phyloP scores from a whole-genome alignment of 2,888 invertebrate species.

The Philaethria dido region DNA sequence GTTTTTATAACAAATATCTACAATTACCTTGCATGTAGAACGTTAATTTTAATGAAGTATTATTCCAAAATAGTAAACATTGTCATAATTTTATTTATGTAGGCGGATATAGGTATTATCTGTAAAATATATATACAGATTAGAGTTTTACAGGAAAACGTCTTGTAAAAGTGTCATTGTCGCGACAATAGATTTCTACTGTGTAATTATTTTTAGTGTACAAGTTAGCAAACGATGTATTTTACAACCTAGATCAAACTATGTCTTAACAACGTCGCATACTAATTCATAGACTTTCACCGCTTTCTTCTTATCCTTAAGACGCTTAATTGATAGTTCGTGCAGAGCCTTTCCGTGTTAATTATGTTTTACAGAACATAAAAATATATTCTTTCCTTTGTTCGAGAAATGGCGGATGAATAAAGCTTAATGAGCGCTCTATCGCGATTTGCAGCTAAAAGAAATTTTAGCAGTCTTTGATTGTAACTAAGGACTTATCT shows the following conservation, averaged over 20 bases:
- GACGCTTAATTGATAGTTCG: constrained; percentile 38
- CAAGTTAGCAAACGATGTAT: constrained; percentile 23
- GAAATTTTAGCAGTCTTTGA: constrained; percentile 10
- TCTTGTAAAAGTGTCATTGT: background rate
- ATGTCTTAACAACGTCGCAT: constrained; percentile 41
- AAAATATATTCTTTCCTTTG: constrained; percentile 31
- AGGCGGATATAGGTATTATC: no score
- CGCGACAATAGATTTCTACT: background rate
- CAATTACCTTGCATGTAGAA: no score
- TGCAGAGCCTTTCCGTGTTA: constrained; percentile 31
- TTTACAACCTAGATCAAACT: constrained; percentile 36
- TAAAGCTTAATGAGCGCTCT: constrained; percentile 25
- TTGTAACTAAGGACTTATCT: constrained; percentile 3
- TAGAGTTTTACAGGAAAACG: background rate
- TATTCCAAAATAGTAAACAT: no score
- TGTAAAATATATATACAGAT: background rate
- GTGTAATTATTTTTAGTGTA: constrained; percentile 1
- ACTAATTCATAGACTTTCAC: constrained; percentile 45
- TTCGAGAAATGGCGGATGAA: constrained; percentile 20
- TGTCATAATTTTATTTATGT: no score
- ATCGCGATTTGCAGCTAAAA: constrained; percentile 22
- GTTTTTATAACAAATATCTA: no score
- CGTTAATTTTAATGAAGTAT: no score
- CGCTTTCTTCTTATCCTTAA: constrained; percentile 45
- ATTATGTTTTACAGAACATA: constrained; percentile 30